Conservation (phyloP, 92 coral and sea anemone species). For the Blastomussa wellsi region DNA sequence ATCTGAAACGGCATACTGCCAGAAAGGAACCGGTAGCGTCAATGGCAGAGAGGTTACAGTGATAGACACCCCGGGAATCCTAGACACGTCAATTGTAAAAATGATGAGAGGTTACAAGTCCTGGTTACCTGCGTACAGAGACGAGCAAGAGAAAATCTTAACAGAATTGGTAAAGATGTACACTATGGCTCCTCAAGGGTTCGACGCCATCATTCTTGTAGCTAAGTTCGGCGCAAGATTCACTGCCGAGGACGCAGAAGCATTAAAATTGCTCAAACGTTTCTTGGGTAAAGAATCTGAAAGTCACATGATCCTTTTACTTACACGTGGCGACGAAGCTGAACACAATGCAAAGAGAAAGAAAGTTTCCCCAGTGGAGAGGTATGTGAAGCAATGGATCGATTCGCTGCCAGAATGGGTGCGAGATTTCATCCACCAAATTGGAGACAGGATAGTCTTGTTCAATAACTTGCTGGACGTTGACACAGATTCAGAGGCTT, state of each 20-base stretch:
- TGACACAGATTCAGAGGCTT: neutral
- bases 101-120: neutral
- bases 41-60: slow-evolving; percentile 7
- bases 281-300: slow-evolving; percentile 16
- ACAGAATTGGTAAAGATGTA: neutral
- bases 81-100: slow-evolving; percentile 5
- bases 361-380: neutral
- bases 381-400: neutral
- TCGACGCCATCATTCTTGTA: slow-evolving; percentile 18
- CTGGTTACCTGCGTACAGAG: neutral
- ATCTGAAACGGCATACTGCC: slow-evolving; percentile 18
- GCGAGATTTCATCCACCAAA: neutral
- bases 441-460: neutral
- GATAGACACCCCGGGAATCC: slow-evolving; percentile 42
- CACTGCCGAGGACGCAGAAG: slow-evolving; percentile 10
- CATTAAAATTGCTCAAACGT: neutral
- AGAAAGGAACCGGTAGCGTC: neutral
- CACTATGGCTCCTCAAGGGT: slow-evolving; percentile 22
- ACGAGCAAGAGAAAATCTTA: neutral
- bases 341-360: neutral
- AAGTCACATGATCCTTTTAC: neutral
- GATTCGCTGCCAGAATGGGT: neutral
- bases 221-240: slow-evolving; percentile 27
- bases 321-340: neutral
- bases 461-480: neutral